Evolutionary conservation across 2,797 vertebrate genomes (phyloP).

Genomic region (Avahi laniger): DNA sequence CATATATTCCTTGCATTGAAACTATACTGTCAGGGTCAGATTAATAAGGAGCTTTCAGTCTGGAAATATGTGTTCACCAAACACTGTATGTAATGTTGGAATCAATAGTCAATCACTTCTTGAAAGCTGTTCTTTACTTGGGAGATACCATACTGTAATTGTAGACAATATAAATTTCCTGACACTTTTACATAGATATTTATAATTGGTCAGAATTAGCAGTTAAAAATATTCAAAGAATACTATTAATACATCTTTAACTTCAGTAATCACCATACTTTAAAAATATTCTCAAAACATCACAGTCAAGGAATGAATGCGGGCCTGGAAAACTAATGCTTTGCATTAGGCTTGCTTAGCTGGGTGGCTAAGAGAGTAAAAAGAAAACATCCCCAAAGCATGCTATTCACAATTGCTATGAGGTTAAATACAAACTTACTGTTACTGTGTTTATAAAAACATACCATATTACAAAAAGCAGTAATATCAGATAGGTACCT

Average conservation of each 20-base stretch:
- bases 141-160: neutral
- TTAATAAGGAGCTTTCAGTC: neutral
- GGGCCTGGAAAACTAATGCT: neutral
- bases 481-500: neutral
- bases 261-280: constrained; percentile 32
- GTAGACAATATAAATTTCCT: constrained; percentile 26
- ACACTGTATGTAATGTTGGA: neutral
- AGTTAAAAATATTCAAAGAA: constrained; percentile 12
- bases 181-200: neutral
- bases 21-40: neutral
- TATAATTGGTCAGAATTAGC: neutral
- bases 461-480: neutral
- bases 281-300: neutral
- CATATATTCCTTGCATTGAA: neutral
- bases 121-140: constrained; percentile 33
- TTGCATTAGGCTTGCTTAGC: constrained; percentile 13
- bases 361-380: neutral
- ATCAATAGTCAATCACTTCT: neutral
- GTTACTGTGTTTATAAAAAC: neutral
- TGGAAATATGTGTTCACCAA: constrained; percentile 13
- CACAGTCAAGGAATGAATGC: neutral
- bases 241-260: neutral
- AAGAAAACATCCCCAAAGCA: neutral
- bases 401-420: neutral
- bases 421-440: constrained; percentile 11